A percentile compares a stretch with the other conserved stretches of the same genome.
Conservation (phyloP, 2,113 vertebrate genomes). For the Ailuropoda melanoleuca region DNA sequence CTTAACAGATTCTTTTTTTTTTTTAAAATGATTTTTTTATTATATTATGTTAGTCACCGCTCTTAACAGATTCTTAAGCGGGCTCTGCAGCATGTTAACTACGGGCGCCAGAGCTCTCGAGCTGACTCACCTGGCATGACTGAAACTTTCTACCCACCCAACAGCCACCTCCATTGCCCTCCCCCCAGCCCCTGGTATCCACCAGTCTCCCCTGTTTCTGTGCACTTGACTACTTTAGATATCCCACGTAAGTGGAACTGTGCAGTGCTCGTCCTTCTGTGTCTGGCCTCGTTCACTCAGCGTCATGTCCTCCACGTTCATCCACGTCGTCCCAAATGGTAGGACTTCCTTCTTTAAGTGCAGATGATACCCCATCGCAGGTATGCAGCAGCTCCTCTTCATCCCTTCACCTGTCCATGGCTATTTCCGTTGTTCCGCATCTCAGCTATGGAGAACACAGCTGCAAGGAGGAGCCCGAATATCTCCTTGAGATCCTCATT, state of each 20-base stretch:
- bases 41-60: no score
- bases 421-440: accelerated
- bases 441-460: background rate
- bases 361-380: background rate
- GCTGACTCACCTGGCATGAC: accelerated
- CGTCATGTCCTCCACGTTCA: background rate
- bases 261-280: no score
- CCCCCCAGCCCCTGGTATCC: background rate
- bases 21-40: no score
- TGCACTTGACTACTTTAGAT: no score
- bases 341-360: background rate
- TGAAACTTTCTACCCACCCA: no score
- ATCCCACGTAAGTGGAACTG: accelerated
- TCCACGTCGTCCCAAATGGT: accelerated
- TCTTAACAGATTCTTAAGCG: background rate
- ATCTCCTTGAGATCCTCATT: background rate
- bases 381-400: background rate
- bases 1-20: background rate
- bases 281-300: background rate
- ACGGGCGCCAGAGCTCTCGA: no score
- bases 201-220: background rate
- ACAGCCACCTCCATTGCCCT: no score
- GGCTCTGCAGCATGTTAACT: accelerated
- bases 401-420: background rate
- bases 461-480: no score